Evolutionary conservation across 2,113 vertebrate genomes (phyloP).

Genomic region (Thermophis baileyi): DNA sequence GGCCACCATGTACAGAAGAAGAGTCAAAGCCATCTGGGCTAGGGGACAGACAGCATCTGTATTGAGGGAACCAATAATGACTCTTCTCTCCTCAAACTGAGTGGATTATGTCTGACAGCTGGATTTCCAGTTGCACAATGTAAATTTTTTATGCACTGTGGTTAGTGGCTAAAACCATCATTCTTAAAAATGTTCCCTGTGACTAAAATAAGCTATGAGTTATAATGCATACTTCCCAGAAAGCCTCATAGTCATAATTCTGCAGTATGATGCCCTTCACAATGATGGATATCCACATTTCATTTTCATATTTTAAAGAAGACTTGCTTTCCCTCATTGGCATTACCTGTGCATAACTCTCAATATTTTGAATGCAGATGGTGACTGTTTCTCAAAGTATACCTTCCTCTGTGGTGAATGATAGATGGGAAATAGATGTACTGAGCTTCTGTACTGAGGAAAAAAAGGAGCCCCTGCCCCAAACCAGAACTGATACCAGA

Average conservation of each 20-base stretch:
- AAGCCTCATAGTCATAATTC: constrained; percentile 26
- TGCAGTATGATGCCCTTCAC: constrained; percentile 21
- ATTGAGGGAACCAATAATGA: not conserved
- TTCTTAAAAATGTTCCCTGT: constrained; percentile 18
- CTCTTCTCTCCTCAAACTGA: constrained; percentile 9
- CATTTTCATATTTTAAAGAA: constrained; percentile 38
- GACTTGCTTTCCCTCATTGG: constrained; percentile 15
- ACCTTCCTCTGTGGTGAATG: not conserved
- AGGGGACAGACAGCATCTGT: not conserved
- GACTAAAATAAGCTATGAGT: constrained; percentile 26
- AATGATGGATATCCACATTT: constrained; percentile 31
- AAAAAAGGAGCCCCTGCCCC: too few species aligned
- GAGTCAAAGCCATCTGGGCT: not conserved
- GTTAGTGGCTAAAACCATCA: constrained; percentile 28
- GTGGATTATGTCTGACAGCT: constrained; percentile 2
- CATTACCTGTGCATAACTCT: constrained; percentile 23
- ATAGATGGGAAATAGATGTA: not conserved
- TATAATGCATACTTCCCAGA: constrained; percentile 9
- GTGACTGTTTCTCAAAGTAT: not conserved
- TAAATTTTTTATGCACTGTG: constrained; percentile 14
- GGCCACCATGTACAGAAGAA: not conserved
- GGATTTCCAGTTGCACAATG: constrained; percentile 13
- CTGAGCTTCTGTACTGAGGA: too few species aligned
- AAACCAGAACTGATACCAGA: not conserved
- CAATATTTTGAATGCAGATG: constrained; percentile 16